Evolutionary conservation across 2,797 vertebrate species (phyloP).

Genomic region (Fringilla coelebs): DNA sequence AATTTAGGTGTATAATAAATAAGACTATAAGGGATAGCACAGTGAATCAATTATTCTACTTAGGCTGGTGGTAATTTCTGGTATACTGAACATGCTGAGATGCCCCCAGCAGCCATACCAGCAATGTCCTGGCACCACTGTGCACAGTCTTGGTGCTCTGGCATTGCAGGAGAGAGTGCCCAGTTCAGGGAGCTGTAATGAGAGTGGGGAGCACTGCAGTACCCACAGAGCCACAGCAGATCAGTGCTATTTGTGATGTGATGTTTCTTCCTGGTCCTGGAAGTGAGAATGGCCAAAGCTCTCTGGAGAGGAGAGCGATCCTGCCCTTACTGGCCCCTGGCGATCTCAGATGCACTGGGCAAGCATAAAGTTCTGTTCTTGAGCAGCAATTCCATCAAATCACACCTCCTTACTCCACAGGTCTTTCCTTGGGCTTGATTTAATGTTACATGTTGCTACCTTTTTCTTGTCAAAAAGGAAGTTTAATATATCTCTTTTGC

Average conservation of each 20-base stretch:
- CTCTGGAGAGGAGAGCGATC: fast-evolving
- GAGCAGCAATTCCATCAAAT: background rate
- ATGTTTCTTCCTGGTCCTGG: background rate
- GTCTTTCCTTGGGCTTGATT: background rate
- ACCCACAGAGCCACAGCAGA: background rate
- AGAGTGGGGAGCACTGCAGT: background rate
- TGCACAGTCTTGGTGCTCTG: background rate
- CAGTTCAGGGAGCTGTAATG: background rate
- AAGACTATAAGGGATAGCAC: background rate
- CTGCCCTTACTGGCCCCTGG: background rate
- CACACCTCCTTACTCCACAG: background rate
- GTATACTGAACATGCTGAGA: background rate
- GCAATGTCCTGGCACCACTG: fast-evolving
- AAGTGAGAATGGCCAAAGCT: background rate
- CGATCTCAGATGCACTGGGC: background rate
- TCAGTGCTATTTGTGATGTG: fast-evolving
- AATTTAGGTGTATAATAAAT: background rate
- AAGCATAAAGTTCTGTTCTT: background rate
- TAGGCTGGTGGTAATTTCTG: background rate
- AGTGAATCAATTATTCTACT: background rate
- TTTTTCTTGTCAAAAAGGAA: background rate
- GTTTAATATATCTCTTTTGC: background rate
- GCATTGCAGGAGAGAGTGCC: background rate
- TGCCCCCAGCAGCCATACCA: background rate
- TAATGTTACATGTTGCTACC: background rate